Evolutionary conservation across 1,140 invertebrate genomes (phyloP).

Genomic region (Nomia melanderi): DNA sequence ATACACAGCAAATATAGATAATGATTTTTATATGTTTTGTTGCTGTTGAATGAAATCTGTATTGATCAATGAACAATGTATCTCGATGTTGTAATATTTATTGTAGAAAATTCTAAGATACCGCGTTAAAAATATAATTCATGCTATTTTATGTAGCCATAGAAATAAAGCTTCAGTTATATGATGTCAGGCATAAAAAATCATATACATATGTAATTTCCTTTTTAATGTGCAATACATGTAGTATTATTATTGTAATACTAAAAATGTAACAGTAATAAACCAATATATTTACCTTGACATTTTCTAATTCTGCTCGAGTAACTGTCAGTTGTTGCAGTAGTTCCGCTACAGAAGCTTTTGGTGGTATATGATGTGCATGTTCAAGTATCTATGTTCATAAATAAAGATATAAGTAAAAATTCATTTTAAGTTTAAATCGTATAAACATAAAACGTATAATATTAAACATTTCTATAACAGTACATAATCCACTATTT

Average conservation of each 20-base stretch:
- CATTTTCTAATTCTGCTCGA: slow-evolving; percentile 90
- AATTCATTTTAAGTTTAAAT: neutral
- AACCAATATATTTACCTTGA: slow-evolving; percentile 84
- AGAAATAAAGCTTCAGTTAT: slow-evolving; percentile 2
- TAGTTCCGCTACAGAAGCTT: slow-evolving; percentile 89
- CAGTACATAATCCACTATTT: neutral
- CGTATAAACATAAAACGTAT: neutral
- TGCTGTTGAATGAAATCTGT: neutral
- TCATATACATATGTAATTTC: neutral
- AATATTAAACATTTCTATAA: neutral
- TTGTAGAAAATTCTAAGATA: slow-evolving; percentile 21
- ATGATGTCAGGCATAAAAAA: slow-evolving; percentile 16
- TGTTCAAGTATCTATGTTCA: slow-evolving; percentile 83
- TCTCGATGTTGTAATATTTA: slow-evolving; percentile 14
- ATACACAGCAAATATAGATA: neutral
- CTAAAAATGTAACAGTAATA: slow-evolving; percentile 11
- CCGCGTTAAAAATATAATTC: slow-evolving; percentile 3
- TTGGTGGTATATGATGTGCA: slow-evolving; percentile 82
- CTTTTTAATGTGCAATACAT: slow-evolving; percentile 9
- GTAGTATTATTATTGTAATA: slow-evolving; percentile 19
- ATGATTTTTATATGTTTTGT: neutral
- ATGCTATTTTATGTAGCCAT: slow-evolving; percentile 24
- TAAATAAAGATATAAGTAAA: neutral
- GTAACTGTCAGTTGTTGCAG: slow-evolving; percentile 90
- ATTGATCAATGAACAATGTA: neutral